These are phyloP conservation scores for Odontomachus brunneus DNA, from an alignment of 1,140 invertebrate genomes.

Conservation along the genomic window DNA sequence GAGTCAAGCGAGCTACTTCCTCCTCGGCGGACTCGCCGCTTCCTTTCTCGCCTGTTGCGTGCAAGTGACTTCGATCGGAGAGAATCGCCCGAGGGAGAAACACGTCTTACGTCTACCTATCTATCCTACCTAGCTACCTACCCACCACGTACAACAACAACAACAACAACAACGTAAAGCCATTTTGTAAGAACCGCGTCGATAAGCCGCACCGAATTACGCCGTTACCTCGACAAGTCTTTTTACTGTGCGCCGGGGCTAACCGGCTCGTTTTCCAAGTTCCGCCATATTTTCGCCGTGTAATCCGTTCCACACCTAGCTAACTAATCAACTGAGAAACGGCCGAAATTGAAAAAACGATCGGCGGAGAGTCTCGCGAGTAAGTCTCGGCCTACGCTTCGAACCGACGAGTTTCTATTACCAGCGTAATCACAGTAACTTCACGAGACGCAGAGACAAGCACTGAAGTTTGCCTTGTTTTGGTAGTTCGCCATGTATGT, in stretches of 20 bases:
- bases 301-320: not conserved
- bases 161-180: slow-evolving; percentile 31
- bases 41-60: slow-evolving; percentile 61
- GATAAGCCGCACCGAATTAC: slow-evolving; percentile 57
- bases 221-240: slow-evolving; percentile 50
- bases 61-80: slow-evolving; percentile 57
- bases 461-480: not conserved
- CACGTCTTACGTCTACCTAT: slow-evolving; percentile 28
- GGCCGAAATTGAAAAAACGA: not conserved
- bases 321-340: not conserved
- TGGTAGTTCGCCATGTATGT: not conserved
- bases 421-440: not conserved
- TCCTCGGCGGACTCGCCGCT: slow-evolving; percentile 1
- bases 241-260: slow-evolving; percentile 48
- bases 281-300: not conserved
- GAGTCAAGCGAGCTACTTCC: slow-evolving; percentile 36
- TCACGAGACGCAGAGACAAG: not conserved
- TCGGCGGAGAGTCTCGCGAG: too few relatives aligned
- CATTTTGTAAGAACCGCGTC: slow-evolving; percentile 50
- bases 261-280: slow-evolving; percentile 62
- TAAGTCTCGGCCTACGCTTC: too few relatives aligned
- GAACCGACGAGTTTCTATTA: slow-evolving; percentile 6
- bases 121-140: not conserved
- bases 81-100: slow-evolving; percentile 47
- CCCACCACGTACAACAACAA: too few relatives aligned